Conservation (phyloP, 2,888 invertebrate genomes). For the Ophraella communa region DNA sequence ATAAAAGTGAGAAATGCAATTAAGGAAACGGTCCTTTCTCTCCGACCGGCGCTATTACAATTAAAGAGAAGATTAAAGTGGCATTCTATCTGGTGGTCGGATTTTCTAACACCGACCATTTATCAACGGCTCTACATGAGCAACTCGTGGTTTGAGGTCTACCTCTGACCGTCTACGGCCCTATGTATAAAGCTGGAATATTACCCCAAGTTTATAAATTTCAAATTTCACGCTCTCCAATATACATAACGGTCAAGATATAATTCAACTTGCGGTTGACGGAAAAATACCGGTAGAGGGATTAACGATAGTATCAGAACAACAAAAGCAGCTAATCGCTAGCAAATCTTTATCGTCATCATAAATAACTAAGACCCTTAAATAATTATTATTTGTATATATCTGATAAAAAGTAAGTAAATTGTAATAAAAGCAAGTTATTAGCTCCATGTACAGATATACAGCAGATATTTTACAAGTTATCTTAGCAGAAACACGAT, state of each 20-base stretch:
- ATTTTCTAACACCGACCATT: slow-evolving; percentile 50
- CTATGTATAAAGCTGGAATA: slow-evolving; percentile 28
- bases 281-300: neutral
- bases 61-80: slow-evolving; percentile 37
- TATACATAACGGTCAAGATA: slow-evolving; percentile 9
- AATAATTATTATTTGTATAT: no score
- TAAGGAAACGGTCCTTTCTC: slow-evolving; percentile 36
- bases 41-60: slow-evolving; percentile 33
- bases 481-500: no score
- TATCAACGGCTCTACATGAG: slow-evolving; percentile 48
- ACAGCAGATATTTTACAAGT: no score
- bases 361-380: no score
- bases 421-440: no score
- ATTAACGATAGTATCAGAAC: neutral
- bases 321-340: neutral
- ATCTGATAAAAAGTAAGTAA: no score
- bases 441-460: no score
- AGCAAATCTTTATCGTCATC: neutral
- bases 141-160: slow-evolving; percentile 51
- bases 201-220: slow-evolving; percentile 33
- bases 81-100: slow-evolving; percentile 40
- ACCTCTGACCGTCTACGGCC: slow-evolving; percentile 47
- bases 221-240: slow-evolving; percentile 21
- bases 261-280: slow-evolving; percentile 15
- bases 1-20: slow-evolving; percentile 35